A percentile compares a stretch with the other conserved stretches of the same genome.
These are phyloP conservation scores for Scomber scombrus DNA, from an alignment of 2,113 vertebrate species.

Conservation along the genomic window DNA sequence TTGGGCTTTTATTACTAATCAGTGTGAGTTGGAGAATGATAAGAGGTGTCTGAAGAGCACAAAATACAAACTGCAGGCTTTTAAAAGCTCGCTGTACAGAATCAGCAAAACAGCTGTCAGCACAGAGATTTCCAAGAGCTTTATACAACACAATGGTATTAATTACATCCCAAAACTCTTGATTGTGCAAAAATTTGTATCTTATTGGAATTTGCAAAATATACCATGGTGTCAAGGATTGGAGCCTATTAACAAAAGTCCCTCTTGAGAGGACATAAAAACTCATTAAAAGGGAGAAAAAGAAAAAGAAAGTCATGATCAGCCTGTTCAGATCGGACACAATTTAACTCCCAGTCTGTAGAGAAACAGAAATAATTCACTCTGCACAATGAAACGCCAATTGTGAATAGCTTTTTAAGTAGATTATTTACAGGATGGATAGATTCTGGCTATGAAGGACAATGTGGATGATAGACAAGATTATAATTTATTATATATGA, in stretches of 20 bases:
- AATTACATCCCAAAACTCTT: constrained; percentile 16
- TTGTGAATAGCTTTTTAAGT: neutral
- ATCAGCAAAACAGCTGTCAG: constrained; percentile 55
- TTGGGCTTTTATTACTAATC: constrained; percentile 50
- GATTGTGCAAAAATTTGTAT: neutral
- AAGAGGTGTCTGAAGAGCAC: constrained; percentile 50
- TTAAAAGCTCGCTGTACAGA: constrained; percentile 15
- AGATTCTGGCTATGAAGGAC: neutral
- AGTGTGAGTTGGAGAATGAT: constrained; percentile 48
- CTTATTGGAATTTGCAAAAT: neutral
- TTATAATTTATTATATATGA: neutral
- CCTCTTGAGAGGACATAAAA: constrained; percentile 1
- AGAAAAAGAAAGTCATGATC: neutral
- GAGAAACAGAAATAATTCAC: neutral
- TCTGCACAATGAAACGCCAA: neutral
- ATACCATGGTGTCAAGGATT: neutral
- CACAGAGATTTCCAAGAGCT: constrained; percentile 38
- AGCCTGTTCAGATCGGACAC: neutral
- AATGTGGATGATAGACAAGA: constrained; percentile 2
- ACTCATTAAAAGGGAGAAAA: neutral
- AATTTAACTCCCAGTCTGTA: neutral
- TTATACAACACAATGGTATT: constrained; percentile 36
- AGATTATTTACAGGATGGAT: neutral
- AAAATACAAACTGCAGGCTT: constrained; percentile 52
- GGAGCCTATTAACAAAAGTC: constrained; percentile 4